Evolutionary conservation across 2,797 vertebrate genomes (phyloP).

Genomic region (Xenentodon cancila): DNA sequence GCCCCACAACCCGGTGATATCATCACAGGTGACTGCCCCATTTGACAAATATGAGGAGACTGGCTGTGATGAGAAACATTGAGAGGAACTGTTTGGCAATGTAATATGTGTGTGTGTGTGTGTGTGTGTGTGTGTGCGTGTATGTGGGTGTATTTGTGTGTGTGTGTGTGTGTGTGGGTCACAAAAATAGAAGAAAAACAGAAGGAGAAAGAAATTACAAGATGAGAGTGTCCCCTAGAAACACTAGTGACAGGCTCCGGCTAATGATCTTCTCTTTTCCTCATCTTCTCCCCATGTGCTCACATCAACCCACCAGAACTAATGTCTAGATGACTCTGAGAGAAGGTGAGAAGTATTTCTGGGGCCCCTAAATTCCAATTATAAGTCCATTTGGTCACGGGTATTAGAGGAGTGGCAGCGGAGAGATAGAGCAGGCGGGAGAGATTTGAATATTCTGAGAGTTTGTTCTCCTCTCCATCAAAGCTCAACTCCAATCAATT

Average conservation of each 20-base stretch:
- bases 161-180: neutral
- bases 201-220: constrained; percentile 9
- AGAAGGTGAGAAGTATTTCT: constrained; percentile 60
- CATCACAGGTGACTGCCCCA: constrained; percentile 57
- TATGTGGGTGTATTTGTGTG: neutral
- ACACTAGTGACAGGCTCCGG: constrained; percentile 16
- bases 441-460: constrained; percentile 62
- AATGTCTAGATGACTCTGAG: constrained; percentile 57
- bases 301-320: constrained; percentile 67
- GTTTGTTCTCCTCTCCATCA: constrained; percentile 48
- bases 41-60: constrained; percentile 68
- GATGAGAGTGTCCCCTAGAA: constrained; percentile 32
- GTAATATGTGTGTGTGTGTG: too few species aligned
- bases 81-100: constrained; percentile 13
- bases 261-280: constrained; percentile 60
- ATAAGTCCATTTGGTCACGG: constrained; percentile 75
- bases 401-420: constrained; percentile 51
- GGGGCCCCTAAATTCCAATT: constrained; percentile 72
- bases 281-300: constrained; percentile 57
- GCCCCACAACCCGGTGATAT: constrained; percentile 36
- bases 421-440: constrained; percentile 8
- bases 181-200: constrained; percentile 2
- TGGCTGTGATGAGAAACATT: constrained; percentile 60
- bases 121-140: too few species aligned
- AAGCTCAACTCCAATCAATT: constrained; percentile 54